Percentiles rank a stretch among this genome's conserved stretches.
phyloP scores from a whole-genome alignment of 1,140 invertebrate genomes.

The Penaeus vannamei region DNA sequence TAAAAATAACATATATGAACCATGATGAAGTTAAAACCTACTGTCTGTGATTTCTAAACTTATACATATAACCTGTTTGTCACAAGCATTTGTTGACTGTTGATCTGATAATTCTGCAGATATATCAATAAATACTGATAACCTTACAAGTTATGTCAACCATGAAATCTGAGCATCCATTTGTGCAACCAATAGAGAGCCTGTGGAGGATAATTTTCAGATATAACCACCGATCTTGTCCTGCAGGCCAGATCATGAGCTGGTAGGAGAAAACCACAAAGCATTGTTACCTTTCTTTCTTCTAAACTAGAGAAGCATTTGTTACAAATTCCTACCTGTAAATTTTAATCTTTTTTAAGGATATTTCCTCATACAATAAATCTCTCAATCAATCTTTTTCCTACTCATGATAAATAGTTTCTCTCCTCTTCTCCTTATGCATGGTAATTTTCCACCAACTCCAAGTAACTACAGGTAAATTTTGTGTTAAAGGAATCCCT shows the following conservation, averaged over 20 bases:
- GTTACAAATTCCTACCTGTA: too few relatives aligned
- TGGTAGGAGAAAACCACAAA: background rate
- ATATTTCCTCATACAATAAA: too few relatives aligned
- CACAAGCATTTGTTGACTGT: background rate
- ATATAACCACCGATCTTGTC: too few relatives aligned
- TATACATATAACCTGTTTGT: slow-evolving; percentile 2
- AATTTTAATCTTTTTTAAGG: too few relatives aligned
- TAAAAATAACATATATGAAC: too few relatives aligned
- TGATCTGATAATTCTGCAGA: background rate
- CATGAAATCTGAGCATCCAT: slow-evolving; percentile 34
- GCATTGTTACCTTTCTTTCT: too few relatives aligned
- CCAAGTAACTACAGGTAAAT: slow-evolving; percentile 11
- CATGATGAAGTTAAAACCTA: too few relatives aligned
- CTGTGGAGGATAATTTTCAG: background rate
- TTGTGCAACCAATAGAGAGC: slow-evolving; percentile 40
- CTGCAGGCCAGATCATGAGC: background rate
- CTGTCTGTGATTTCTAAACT: too few relatives aligned
- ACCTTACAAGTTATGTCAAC: slow-evolving; percentile 7
- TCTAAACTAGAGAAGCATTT: too few relatives aligned
- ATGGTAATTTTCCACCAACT: slow-evolving; percentile 5
- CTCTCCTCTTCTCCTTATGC: too few relatives aligned
- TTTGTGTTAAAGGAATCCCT: slow-evolving; percentile 10
- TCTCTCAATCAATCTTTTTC: too few relatives aligned
- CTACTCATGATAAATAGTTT: too few relatives aligned
- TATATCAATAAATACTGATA: slow-evolving; percentile 32